These are phyloP conservation scores for Stichodactyla helianthus DNA, from an alignment of 64 coral and sea anemone species.

Conservation along the genomic window DNA sequence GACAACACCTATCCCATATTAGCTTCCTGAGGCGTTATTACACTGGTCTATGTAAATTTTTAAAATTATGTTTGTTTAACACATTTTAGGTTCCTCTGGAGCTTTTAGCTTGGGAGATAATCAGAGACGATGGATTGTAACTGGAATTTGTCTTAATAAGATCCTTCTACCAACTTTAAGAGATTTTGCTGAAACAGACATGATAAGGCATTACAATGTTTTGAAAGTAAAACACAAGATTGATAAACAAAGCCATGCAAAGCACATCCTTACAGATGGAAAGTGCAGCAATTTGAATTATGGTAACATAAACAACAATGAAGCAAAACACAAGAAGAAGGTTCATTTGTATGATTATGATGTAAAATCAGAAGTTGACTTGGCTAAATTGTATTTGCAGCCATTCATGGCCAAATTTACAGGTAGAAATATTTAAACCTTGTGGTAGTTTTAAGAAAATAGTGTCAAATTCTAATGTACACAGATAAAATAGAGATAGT, in stretches of 20 bases:
- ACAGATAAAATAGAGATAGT: no score
- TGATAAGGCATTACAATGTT: constrained; percentile 21
- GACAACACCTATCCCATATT: no score
- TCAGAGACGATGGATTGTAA: constrained; percentile 62
- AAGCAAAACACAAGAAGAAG: constrained; percentile 22
- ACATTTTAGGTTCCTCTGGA: background rate
- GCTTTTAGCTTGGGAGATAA: constrained; percentile 5
- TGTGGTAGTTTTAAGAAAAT: no score
- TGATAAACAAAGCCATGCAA: constrained; percentile 25
- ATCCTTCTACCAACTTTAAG: constrained; percentile 42
- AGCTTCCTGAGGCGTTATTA: no score
- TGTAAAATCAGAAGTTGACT: constrained; percentile 17
- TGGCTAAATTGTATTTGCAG: constrained; percentile 48
- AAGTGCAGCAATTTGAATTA: constrained; percentile 36
- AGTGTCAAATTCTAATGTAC: no score
- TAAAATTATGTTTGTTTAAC: no score
- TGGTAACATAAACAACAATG: constrained; percentile 70
- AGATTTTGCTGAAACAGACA: constrained; percentile 22
- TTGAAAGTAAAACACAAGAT: constrained; percentile 1
- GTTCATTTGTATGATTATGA: constrained; percentile 25
- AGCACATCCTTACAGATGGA: constrained; percentile 23
- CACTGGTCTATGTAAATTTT: no score
- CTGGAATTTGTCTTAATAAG: constrained; percentile 58
- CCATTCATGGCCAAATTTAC: constrained; percentile 53
- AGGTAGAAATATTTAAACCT: background rate